phyloP scores from a whole-genome alignment of 2,113 vertebrate genomes.

The Pontoporia blainvillei region DNA sequence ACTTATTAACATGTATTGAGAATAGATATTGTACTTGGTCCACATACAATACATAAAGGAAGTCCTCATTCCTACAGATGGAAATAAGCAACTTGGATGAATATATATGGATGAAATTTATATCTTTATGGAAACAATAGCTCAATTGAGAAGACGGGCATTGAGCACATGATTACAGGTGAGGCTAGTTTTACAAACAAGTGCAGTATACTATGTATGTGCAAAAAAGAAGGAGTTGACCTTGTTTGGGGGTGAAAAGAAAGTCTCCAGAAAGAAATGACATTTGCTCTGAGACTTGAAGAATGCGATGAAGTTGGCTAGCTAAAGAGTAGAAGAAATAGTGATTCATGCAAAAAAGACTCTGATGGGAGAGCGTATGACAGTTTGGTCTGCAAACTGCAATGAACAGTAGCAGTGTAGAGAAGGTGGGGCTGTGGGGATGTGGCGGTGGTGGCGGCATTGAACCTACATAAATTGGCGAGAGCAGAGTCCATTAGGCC shows the following conservation, averaged over 20 bases:
- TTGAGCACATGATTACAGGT: background rate
- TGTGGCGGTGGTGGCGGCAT: accelerated
- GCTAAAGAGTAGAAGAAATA: background rate
- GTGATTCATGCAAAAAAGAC: background rate
- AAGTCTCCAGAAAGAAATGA: background rate
- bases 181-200: background rate
- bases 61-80: background rate
- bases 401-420: background rate
- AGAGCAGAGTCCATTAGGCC: background rate
- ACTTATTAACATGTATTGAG: conserved; percentile 42
- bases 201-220: background rate
- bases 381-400: background rate
- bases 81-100: background rate
- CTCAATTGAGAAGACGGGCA: background rate
- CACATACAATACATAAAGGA: background rate
- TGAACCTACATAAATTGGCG: background rate
- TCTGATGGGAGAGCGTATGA: background rate
- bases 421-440: background rate
- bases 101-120: background rate
- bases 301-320: background rate
- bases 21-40: conserved; percentile 37
- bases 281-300: background rate
- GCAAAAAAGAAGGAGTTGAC: background rate
- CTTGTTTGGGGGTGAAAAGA: background rate
- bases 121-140: background rate